Evolutionary conservation across 1,140 invertebrate genomes (phyloP), one percentile per base, ranked within the genome.

Genomic region (Mactra quadrangularis): DNA sequence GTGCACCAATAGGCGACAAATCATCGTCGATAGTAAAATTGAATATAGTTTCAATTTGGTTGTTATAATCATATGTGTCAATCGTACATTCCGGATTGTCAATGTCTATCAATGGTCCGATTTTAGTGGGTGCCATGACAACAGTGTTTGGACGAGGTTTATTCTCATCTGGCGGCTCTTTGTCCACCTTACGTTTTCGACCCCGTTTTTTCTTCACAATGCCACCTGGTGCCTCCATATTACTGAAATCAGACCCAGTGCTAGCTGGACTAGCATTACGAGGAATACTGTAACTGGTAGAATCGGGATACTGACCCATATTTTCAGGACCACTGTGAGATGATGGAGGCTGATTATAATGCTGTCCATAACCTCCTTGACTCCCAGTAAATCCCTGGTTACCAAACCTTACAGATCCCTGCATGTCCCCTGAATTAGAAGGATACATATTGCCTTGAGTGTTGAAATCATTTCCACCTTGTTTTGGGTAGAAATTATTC

Each of bases 11-110:
- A 3, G 79, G 59, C 29, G 79, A 62, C 64, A 81, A 25, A 31
- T 81, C 77, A 71, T 81, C 77, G 19, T 71, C 77, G 47, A 81
- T 66, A 0, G 27, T 47, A 41, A 81, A 81, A 45, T 81, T 81
- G 38, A 71, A 81, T n/a, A 81, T 81, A 50, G 77, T 81, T 50
- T 81, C 77, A 31, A 81, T 81, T 52, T 81, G 77, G 47, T 81
- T 66, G 55, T 81, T 71, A 45, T 70, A 81, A 45, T 81, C 77
- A 35, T 81, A 81, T 17, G 77, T 81, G 47, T 81, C 77, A n/a
- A 81, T 81, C 17, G 77, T 66, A 45, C 64, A 59, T 33, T 81
- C 77, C n/a, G 77, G 77, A 60, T 81, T 81, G 53, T 81, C 77
- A 22, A 81, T 45, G 47, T 81, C 77, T 6, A 81, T 71, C 31